phyloP scores from a whole-genome alignment of 2,888 invertebrate species.

The Agrotis puta region DNA sequence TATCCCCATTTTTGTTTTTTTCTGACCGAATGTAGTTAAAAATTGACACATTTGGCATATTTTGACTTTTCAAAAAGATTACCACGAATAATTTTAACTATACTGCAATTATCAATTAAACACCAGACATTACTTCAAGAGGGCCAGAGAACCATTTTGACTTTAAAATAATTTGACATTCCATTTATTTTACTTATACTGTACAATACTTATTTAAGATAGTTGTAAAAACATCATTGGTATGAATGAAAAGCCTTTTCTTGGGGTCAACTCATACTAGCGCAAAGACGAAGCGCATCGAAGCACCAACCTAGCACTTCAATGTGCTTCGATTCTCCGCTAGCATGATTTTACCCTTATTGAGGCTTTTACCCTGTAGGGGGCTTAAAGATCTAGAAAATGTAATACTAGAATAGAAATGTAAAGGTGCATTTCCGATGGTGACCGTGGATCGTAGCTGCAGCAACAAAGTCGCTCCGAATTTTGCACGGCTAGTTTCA shows the following conservation, averaged over 20 bases:
- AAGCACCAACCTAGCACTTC: too few relatives aligned
- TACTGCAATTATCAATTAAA: constrained; percentile 35
- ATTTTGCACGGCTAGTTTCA: too few relatives aligned
- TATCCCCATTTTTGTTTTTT: background rate
- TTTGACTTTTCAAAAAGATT: background rate
- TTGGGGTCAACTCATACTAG: background rate
- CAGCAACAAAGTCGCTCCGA: too few relatives aligned
- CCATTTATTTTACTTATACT: constrained; percentile 38
- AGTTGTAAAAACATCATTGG: background rate
- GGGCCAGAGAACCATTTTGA: constrained; percentile 50
- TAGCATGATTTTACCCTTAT: too few relatives aligned
- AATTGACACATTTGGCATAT: background rate
- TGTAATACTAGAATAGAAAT: background rate
- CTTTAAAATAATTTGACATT: constrained; percentile 44
- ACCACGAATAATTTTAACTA: background rate
- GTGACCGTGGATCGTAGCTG: too few relatives aligned
- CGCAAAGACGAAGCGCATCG: too few relatives aligned
- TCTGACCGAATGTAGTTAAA: background rate
- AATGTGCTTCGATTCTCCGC: too few relatives aligned
- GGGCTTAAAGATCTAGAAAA: background rate
- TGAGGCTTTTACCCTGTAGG: background rate
- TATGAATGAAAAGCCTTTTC: background rate
- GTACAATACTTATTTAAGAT: constrained; percentile 15
- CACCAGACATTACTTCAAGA: constrained; percentile 33
- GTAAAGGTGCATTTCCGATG: background rate